A percentile compares a stretch with the other conserved stretches of the same genome.
phyloP scores from a whole-genome alignment of 1,140 invertebrate genomes.

The Drosophila sechellia region DNA sequence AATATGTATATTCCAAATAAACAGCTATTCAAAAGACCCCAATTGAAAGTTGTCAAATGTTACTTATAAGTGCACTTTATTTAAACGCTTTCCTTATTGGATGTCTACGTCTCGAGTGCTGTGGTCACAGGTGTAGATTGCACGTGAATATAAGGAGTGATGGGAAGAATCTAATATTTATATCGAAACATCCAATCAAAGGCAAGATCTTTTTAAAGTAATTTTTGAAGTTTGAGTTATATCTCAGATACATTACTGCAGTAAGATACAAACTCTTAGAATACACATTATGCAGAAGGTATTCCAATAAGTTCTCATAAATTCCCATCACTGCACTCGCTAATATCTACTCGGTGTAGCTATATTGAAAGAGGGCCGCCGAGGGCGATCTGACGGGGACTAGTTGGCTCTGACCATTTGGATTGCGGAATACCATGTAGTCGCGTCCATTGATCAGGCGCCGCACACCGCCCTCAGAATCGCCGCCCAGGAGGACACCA shows the following conservation, averaged over 20 bases:
- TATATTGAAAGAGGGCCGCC: slow-evolving; percentile 89
- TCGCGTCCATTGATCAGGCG: slow-evolving; percentile 90
- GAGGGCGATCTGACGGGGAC: slow-evolving; percentile 90
- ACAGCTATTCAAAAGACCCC: not conserved
- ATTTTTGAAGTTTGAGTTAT: too few species aligned
- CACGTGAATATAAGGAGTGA: not conserved
- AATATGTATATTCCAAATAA: not conserved
- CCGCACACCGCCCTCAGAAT: slow-evolving; percentile 65
- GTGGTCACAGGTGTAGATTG: slow-evolving; percentile 4
- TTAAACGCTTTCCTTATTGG: not conserved
- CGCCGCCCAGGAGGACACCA: slow-evolving; percentile 43
- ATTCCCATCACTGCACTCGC: not conserved
- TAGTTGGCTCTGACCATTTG: slow-evolving; percentile 87
- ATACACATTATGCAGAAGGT: too few species aligned
- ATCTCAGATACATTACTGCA: too few species aligned
- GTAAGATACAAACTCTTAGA: too few species aligned
- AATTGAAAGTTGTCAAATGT: not conserved
- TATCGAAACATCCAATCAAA: too few species aligned
- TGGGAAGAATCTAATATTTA: not conserved
- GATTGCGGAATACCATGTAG: slow-evolving; percentile 88
- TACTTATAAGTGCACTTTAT: slow-evolving; percentile 17
- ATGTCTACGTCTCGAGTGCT: slow-evolving; percentile 33
- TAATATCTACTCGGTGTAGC: slow-evolving; percentile 73
- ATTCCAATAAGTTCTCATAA: not conserved
- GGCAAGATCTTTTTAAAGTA: too few species aligned